Base-by-base conservation (phyloP, 2,888 invertebrate species). In the Aelia acuminata region DNA sequence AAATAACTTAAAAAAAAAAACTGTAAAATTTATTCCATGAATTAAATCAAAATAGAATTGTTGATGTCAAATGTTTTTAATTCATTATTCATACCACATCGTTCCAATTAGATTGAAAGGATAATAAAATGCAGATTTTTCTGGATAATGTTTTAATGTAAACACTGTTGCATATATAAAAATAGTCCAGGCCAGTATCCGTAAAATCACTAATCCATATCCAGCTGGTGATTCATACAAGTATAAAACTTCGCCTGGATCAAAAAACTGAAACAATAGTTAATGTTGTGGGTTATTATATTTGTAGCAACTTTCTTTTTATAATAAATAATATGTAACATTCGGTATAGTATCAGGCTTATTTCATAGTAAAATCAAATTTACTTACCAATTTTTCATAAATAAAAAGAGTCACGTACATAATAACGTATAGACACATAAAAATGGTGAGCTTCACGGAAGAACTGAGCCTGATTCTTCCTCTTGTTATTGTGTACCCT, bases 201-300 rank as follows among this genome's bases (percentile, higher is more conserved):
- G 94, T 87, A 98, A 92, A 7, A 94, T 93, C 18, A 98, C 95
- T 11, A 98, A 93, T 0, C 96, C 96, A 91, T 97, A 97, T 0
- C 98, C 98, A 0, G 98, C 96, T 0, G 97, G 96, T 75, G 97
- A 97, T 93, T 98, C 98, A 91, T 98, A 98, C 3, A 97, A 92
- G 91, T 98, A 98, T 20, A 98, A 92, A 0, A 98, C 98, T 92
- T 96, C 94, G 3, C 98, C 98, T 0, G 98, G 97, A 92, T 98
- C 98, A 92, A 98, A 98, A 1, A 95, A 95, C 96, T 97, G 92
- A 0, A 92, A 91, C 90, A 43, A 5, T 63, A 10, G 4, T n/a
- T n/a, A n/a, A n/a, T n/a, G n/a, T n/a, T n/a, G n/a, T n/a, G n/a
- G n/a, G n/a, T n/a, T n/a, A n/a, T n/a, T n/a, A n/a, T n/a, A n/a